A percentile compares a stretch with the other conserved stretches of the same genome.
Evolutionary conservation across 2,113 vertebrate species (phyloP).

Genomic region (Penelope pileata): DNA sequence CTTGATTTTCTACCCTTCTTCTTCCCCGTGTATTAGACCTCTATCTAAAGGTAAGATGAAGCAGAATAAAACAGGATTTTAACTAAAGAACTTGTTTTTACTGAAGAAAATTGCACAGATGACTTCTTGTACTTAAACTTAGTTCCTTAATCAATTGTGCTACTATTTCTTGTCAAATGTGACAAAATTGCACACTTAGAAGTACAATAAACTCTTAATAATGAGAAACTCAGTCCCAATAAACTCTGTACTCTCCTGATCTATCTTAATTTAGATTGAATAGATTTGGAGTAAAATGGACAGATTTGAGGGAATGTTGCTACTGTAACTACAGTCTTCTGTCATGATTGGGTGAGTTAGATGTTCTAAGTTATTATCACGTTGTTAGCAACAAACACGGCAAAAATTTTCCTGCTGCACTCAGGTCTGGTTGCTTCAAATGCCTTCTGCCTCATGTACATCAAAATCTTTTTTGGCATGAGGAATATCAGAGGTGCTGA

Average conservation of each 20-base stretch:
- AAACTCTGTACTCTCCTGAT: neutral
- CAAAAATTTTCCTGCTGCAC: neutral
- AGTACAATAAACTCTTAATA: neutral
- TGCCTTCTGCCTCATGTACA: neutral
- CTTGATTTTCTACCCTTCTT: fast-evolving
- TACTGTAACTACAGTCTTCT: neutral
- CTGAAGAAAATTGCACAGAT: too few relatives aligned
- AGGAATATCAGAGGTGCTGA: neutral
- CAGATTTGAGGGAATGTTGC: neutral
- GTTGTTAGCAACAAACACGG: neutral
- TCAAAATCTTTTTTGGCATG: neutral
- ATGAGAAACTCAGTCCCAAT: neutral
- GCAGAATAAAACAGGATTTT: neutral
- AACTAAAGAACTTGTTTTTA: too few relatives aligned
- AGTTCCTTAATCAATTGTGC: neutral
- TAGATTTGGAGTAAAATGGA: slow-evolving; percentile 35
- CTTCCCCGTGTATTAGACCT: neutral
- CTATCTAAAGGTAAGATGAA: neutral
- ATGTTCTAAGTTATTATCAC: neutral
- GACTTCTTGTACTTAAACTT: neutral
- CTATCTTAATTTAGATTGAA: slow-evolving; percentile 25
- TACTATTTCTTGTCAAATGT: neutral
- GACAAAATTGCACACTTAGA: neutral
- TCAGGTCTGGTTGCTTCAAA: neutral
- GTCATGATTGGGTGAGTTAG: neutral